These are phyloP conservation scores for Ecliptopera silaceata DNA, from an alignment of 2,888 invertebrate species.

Conservation along the genomic window DNA sequence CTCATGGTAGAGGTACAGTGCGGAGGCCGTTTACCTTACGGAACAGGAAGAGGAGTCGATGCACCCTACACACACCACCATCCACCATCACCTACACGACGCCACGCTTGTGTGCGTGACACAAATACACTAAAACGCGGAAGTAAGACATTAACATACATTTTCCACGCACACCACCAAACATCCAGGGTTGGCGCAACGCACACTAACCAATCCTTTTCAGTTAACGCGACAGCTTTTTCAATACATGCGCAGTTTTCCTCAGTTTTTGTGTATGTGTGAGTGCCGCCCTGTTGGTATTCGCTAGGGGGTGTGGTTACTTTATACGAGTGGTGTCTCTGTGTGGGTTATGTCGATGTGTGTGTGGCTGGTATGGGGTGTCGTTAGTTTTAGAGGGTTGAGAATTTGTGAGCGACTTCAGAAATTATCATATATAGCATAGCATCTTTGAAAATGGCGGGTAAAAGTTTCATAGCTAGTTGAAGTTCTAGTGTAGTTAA, in stretches of 20 bases:
- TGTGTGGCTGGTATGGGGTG: slow-evolving; percentile 48
- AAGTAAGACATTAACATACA: slow-evolving; percentile 77
- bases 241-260: slow-evolving; percentile 40
- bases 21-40: slow-evolving; percentile 76
- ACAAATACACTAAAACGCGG: slow-evolving; percentile 70
- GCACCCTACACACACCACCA: slow-evolving; percentile 68
- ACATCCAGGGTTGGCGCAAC: slow-evolving; percentile 40
- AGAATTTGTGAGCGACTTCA: not conserved
- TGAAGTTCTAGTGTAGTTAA: too few species aligned
- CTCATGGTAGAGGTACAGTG: too few species aligned
- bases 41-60: slow-evolving; percentile 78
- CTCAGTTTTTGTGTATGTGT: slow-evolving; percentile 52
- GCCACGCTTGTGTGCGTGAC: slow-evolving; percentile 59
- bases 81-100: slow-evolving; percentile 14
- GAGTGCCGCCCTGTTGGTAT: slow-evolving; percentile 69
- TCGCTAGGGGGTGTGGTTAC: slow-evolving; percentile 68
- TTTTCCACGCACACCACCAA: slow-evolving; percentile 63
- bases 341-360: slow-evolving; percentile 35
- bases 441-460: too few species aligned
- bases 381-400: slow-evolving; percentile 32
- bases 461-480: too few species aligned
- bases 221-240: slow-evolving; percentile 9
- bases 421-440: not conserved
- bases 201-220: slow-evolving; percentile 18
- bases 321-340: slow-evolving; percentile 47